Conservation (phyloP, 2,797 vertebrate genomes). For the Myotis myotis region DNA sequence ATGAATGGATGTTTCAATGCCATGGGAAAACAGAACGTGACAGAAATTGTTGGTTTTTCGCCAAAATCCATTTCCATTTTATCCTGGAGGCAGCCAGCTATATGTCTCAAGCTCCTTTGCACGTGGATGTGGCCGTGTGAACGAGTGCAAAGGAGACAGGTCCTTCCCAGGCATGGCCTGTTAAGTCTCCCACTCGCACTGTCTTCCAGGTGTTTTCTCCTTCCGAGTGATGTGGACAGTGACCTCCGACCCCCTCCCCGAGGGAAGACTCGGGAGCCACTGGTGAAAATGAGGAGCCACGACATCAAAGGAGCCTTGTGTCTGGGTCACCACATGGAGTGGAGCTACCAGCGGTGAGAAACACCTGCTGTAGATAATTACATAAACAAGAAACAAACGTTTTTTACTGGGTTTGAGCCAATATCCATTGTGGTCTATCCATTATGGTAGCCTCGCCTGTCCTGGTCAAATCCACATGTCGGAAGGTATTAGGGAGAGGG, state of each 20-base stretch:
- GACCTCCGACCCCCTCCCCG: background rate
- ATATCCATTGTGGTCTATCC: background rate
- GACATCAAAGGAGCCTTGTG: background rate
- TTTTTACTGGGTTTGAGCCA: background rate
- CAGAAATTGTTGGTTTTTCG: background rate
- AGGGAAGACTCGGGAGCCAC: background rate
- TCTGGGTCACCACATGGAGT: too few relatives aligned
- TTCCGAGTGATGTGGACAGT: background rate
- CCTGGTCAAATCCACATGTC: too few relatives aligned
- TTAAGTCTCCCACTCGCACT: background rate
- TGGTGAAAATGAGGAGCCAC: background rate
- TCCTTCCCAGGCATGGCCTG: background rate
- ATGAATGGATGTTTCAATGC: background rate
- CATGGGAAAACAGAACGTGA: constrained; percentile 28
- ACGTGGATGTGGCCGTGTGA: background rate
- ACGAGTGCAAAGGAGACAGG: background rate
- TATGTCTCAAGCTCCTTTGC: background rate
- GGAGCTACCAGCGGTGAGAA: background rate
- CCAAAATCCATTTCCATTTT: background rate
- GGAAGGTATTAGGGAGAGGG: background rate
- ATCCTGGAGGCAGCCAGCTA: background rate
- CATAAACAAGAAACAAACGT: background rate
- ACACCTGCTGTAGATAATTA: background rate
- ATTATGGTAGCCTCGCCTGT: background rate
- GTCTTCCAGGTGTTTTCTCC: background rate